Conservation (phyloP, 1,140 invertebrate genomes). For the Rhizoglyphus robini region DNA sequence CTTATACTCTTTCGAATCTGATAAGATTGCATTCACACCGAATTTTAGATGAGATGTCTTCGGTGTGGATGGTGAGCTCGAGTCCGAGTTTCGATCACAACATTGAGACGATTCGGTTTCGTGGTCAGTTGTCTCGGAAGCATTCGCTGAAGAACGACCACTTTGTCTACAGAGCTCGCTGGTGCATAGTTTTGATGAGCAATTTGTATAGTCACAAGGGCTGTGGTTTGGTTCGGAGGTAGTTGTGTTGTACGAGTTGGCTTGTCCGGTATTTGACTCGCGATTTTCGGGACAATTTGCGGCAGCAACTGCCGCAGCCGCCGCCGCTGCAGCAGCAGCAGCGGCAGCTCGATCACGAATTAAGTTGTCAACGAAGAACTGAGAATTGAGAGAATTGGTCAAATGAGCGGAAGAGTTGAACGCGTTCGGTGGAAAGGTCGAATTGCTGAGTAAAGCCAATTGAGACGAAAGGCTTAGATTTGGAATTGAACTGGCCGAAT, state of each 20-base stretch:
- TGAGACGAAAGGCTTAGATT: slow-evolving; percentile 11
- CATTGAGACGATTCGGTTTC: slow-evolving; percentile 8
- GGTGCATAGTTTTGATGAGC: neutral
- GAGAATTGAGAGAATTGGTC: slow-evolving; percentile 13
- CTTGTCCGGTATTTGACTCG: no score
- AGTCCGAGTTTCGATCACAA: slow-evolving; percentile 5
- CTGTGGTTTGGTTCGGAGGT: neutral
- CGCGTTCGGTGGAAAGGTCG: neutral
- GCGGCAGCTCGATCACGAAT: slow-evolving; percentile 16
- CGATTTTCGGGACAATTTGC: neutral
- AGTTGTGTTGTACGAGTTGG: no score
- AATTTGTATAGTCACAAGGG: neutral
- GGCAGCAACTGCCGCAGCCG: neutral
- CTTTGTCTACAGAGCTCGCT: neutral
- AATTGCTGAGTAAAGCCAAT: slow-evolving; percentile 5
- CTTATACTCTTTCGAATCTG: slow-evolving; percentile 6
- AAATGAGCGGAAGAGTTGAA: slow-evolving; percentile 1
- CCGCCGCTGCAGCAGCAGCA: slow-evolving; percentile 6
- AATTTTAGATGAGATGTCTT: slow-evolving; percentile 20
- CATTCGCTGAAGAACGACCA: slow-evolving; percentile 1
- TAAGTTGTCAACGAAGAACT: slow-evolving; percentile 13
- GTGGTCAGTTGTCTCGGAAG: neutral
- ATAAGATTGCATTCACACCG: slow-evolving; percentile 23
- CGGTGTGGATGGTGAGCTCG: neutral
- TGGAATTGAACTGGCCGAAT: neutral